Evolutionary conservation across 2,113 vertebrate genomes (phyloP).

Genomic region (Lutjanus erythropterus): DNA sequence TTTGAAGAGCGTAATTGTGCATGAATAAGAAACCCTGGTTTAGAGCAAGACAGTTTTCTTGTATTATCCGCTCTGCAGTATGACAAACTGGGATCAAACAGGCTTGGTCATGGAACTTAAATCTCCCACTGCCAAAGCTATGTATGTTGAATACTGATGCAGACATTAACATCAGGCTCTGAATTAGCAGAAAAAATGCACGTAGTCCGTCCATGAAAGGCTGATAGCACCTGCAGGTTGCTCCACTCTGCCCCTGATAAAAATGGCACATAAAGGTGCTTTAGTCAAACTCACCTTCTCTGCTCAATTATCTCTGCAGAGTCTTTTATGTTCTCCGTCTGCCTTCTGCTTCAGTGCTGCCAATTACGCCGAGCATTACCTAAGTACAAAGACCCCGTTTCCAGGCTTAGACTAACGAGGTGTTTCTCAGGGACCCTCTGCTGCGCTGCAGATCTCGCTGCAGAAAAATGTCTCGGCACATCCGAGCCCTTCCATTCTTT

Average conservation of each 20-base stretch:
- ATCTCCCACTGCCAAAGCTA: neutral
- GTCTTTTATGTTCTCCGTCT: conserved; percentile 43
- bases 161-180: conserved; percentile 6
- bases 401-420: conserved; percentile 52
- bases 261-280: conserved; percentile 4
- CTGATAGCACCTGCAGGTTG: conserved; percentile 1
- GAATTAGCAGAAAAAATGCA: conserved; percentile 5
- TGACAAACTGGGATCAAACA: conserved; percentile 14
- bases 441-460: conserved; percentile 8
- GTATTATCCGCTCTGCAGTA: neutral
- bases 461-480: too few relatives aligned
- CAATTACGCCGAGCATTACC: conserved; percentile 59
- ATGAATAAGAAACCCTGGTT: neutral
- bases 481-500: too few relatives aligned
- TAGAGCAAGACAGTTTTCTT: neutral
- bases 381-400: conserved; percentile 34
- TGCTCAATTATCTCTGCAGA: conserved; percentile 48
- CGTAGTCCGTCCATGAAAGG: neutral
- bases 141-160: conserved; percentile 43
- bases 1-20: neutral
- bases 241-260: neutral
- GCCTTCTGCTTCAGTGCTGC: conserved; percentile 35
- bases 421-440: conserved; percentile 42
- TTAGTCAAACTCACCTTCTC: conserved; percentile 45
- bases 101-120: neutral